Evolutionary conservation across 2,797 vertebrate species (phyloP).

Genomic region (Trachurus trachurus): DNA sequence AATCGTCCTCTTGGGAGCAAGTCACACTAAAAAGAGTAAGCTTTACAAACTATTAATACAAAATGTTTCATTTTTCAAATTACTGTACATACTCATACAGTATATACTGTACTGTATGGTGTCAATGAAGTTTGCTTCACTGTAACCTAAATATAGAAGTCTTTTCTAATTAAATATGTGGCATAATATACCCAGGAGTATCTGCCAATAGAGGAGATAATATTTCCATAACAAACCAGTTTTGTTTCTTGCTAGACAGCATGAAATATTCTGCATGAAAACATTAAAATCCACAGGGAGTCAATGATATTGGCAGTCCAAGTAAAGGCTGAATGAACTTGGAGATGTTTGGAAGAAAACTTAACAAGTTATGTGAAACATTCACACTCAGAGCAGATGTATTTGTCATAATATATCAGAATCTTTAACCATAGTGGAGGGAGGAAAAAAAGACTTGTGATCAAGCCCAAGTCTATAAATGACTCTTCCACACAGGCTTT

Average conservation of each 20-base stretch:
- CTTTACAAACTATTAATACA: constrained; percentile 56
- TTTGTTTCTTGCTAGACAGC: constrained; percentile 33
- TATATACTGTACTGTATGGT: constrained; percentile 1
- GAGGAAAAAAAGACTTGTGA: constrained; percentile 21
- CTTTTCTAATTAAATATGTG: constrained; percentile 30
- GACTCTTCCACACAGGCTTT: constrained; percentile 2
- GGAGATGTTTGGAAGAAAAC: constrained; percentile 2
- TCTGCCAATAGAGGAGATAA: constrained; percentile 40
- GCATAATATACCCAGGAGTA: constrained; percentile 13
- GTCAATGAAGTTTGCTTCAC: neutral
- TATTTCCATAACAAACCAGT: constrained; percentile 41
- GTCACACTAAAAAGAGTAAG: constrained; percentile 61
- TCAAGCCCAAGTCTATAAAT: neutral
- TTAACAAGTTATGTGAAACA: constrained; percentile 13
- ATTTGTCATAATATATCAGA: neutral
- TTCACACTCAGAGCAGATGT: neutral
- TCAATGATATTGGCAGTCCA: constrained; percentile 30
- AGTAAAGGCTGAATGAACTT: constrained; percentile 41
- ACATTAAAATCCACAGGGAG: constrained; percentile 39
- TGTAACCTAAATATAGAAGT: constrained; percentile 31
- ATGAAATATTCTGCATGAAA: constrained; percentile 44
- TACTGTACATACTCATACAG: constrained; percentile 10
- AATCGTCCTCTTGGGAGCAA: constrained; percentile 73
- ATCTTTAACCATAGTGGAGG: neutral
- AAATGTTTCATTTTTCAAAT: constrained; percentile 54